These are phyloP conservation scores for Heliconius himera DNA, from an alignment of 1,140 invertebrate species.

Conservation along the genomic window DNA sequence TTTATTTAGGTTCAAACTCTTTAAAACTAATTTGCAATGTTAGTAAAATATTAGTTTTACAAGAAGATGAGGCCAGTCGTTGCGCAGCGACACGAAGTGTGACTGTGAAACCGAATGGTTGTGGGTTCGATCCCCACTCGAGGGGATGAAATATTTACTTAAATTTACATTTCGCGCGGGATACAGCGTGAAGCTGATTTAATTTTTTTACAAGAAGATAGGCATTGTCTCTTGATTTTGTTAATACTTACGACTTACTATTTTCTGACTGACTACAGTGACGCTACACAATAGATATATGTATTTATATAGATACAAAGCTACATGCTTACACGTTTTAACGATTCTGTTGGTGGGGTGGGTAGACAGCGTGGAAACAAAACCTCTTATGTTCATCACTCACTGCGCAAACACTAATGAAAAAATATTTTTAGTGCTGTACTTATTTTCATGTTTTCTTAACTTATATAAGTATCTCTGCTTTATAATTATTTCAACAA, in stretches of 20 bases:
- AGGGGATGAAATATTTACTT: no score
- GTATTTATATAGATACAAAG: background rate
- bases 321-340: background rate
- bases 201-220: no score
- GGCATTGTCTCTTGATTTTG: no score
- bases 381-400: conserved; percentile 11
- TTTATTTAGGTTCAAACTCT: no score
- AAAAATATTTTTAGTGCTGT: background rate
- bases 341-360: conserved; percentile 8
- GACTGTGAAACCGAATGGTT: no score
- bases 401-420: background rate
- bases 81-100: no score
- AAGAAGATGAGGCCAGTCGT: no score
- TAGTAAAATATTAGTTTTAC: no score
- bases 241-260: background rate
- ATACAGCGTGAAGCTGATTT: no score
- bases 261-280: background rate
- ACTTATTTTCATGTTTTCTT: background rate
- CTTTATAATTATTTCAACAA: background rate
- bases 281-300: background rate
- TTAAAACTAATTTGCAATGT: no score
- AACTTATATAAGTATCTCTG: background rate
- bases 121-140: no score
- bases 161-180: no score
- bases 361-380: conserved; percentile 15